A percentile compares a stretch with the other conserved stretches of the same genome.
Evolutionary conservation across 2,888 invertebrate species (phyloP).

Genomic region (Graphium colonna): DNA sequence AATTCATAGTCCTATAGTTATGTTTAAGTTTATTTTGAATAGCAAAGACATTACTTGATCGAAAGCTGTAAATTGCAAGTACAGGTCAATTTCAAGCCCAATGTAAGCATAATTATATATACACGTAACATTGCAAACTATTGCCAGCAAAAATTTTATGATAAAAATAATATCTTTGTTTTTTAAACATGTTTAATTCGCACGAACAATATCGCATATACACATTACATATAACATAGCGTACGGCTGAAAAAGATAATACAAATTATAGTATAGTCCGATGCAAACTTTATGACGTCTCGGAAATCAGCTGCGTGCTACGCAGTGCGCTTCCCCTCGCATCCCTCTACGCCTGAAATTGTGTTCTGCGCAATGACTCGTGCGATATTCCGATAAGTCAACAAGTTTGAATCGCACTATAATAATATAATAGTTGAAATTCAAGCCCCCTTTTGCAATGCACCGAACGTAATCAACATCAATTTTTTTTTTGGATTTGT

Average conservation of each 20-base stretch:
- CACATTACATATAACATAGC: constrained; percentile 65
- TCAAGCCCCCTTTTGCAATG: constrained; percentile 50
- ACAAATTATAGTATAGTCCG: too few species aligned
- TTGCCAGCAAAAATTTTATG: constrained; percentile 51
- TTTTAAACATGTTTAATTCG: constrained; percentile 47
- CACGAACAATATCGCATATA: constrained; percentile 56
- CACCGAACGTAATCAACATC: constrained; percentile 41
- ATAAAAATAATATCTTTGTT: constrained; percentile 41
- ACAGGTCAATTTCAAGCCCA: constrained; percentile 36
- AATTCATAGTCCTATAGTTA: constrained; percentile 12
- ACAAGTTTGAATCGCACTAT: too few species aligned
- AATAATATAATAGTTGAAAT: constrained; percentile 44
- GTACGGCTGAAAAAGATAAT: constrained; percentile 65
- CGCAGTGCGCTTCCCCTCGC: too few species aligned
- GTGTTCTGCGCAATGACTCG: too few species aligned
- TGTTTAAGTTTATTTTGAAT: constrained; percentile 20
- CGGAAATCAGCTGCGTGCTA: too few species aligned
- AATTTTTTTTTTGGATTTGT: constrained; percentile 36
- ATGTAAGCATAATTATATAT: constrained; percentile 49
- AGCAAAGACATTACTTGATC: constrained; percentile 33
- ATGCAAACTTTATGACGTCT: too few species aligned
- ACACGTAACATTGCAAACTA: constrained; percentile 48
- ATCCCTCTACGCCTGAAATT: too few species aligned
- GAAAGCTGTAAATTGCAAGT: constrained; percentile 34
- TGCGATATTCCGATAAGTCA: too few species aligned